Evolutionary conservation across 2,113 vertebrate genomes (phyloP), one percentile per base, ranked within the genome.

Genomic region (Peromyscus californicus): DNA sequence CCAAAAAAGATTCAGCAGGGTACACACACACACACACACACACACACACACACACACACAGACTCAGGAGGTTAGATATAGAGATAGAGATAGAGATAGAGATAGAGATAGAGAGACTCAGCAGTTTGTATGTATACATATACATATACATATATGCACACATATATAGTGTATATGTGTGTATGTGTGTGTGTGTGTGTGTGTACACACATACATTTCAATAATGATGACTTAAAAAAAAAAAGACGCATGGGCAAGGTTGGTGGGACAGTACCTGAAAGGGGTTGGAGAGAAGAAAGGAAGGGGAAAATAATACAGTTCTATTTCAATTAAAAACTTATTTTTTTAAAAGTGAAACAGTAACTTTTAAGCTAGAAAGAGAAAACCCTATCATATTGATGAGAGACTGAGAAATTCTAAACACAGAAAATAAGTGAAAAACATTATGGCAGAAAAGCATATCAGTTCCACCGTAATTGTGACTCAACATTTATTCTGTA

Each of bases 401-500:
- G 82, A 33, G 13, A 72, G 13, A 67, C 1, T 45, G 3, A 7
- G 6, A 72, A 89, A 15, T 6, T 82, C 45, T 65, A 70, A 74
- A 89, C 12, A 84, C 12, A 92, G 45, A 89, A 95, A 87, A 54
- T 39, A 85, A 91, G 87, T 61, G 15, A 86, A 92, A 93, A 92
- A 36, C 61, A 39, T 6, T 2, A 92, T 90, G 54, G 8, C 22
- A 87, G 69, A 87, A 65, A 87, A 83, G 39, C 70, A 33, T 70
- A n/a, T 89, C 91, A 95, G 80, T 93, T 91, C 76, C 21, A 45
- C 24, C 86, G 57, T 51, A 78, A 74, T 93, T 36, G 29, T 26
- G 31, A 91, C 69, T 96, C 78, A 17, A 93, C 10, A 24, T 78
- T 96, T 61, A 83, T 91, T 74, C 78, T 39, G 24, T 86, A 92